These are phyloP conservation scores for Calypte anna DNA, from an alignment of 2,113 vertebrate genomes.

Conservation along the genomic window DNA sequence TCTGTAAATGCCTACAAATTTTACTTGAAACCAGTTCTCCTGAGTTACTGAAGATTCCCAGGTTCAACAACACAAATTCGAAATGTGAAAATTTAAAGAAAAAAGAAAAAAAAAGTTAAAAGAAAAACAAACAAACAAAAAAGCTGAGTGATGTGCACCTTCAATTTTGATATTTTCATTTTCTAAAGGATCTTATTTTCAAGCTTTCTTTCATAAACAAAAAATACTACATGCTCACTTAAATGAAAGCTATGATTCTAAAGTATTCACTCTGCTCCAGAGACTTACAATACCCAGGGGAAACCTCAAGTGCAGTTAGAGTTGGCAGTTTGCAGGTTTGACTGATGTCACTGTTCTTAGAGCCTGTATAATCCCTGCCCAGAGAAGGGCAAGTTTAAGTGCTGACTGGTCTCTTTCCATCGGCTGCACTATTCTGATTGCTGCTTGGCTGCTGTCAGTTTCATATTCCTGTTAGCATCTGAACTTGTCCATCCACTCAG, in stretches of 20 bases:
- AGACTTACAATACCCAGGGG: not conserved
- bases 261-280: not conserved
- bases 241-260: not conserved
- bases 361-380: not conserved
- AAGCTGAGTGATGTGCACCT: not conserved
- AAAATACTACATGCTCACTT: not conserved
- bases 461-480: not conserved
- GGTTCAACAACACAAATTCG: not conserved
- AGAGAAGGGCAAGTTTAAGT: not conserved
- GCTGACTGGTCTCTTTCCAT: not conserved
- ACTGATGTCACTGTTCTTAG: constrained; percentile 6
- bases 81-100: not conserved
- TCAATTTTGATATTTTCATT: not conserved
- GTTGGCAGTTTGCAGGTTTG: not conserved
- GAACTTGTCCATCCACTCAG: not conserved
- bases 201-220: not conserved
- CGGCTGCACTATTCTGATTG: accelerated
- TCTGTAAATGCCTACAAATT: not conserved
- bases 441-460: not conserved
- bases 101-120: no score
- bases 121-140: no score
- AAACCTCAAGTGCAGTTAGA: not conserved
- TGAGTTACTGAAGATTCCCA: not conserved
- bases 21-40: not conserved
- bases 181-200: not conserved